A percentile compares a stretch with the other conserved stretches of the same genome.
Conservation (phyloP, 2,888 invertebrate species). For the Pristionchus japonicus region DNA sequence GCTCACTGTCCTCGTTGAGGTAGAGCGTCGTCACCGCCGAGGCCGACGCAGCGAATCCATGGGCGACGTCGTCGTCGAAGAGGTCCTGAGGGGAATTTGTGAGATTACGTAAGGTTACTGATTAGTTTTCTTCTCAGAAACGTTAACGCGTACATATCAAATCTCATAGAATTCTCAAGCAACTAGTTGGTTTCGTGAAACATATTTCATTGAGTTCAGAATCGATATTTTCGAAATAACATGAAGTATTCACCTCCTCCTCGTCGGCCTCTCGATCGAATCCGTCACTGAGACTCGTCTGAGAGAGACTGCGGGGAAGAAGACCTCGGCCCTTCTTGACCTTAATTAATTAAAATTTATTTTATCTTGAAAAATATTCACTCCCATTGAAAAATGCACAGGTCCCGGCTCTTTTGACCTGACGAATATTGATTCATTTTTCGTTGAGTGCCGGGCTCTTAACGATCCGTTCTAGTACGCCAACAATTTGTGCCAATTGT, state of each 20-base stretch:
- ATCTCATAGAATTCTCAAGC: not conserved
- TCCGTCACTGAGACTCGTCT: constrained; percentile 45
- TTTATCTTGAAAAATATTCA: not conserved
- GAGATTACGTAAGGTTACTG: not conserved
- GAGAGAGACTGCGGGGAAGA: constrained; percentile 29
- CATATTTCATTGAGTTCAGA: not conserved
- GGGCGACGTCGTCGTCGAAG: constrained; percentile 51
- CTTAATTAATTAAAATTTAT: not conserved
- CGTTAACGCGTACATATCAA: not conserved
- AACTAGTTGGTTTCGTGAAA: not conserved
- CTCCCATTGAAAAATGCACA: too few relatives aligned
- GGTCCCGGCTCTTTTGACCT: too few relatives aligned
- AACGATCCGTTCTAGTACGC: too few relatives aligned
- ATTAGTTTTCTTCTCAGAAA: too few relatives aligned
- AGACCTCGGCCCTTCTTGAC: constrained; percentile 41
- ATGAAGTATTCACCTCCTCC: constrained; percentile 49
- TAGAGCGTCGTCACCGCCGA: constrained; percentile 69
- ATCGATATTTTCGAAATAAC: not conserved
- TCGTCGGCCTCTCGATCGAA: constrained; percentile 57
- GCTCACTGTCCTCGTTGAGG: constrained; percentile 60
- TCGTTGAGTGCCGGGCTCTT: too few relatives aligned
- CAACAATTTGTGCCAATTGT: too few relatives aligned
- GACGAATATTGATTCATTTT: too few relatives aligned
- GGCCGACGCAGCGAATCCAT: constrained; percentile 64
- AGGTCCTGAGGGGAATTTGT: constrained; percentile 52